Evolutionary conservation across 35 echinoderm and acorn worm species (phyloP).

Genomic region (Diadema setosum): DNA sequence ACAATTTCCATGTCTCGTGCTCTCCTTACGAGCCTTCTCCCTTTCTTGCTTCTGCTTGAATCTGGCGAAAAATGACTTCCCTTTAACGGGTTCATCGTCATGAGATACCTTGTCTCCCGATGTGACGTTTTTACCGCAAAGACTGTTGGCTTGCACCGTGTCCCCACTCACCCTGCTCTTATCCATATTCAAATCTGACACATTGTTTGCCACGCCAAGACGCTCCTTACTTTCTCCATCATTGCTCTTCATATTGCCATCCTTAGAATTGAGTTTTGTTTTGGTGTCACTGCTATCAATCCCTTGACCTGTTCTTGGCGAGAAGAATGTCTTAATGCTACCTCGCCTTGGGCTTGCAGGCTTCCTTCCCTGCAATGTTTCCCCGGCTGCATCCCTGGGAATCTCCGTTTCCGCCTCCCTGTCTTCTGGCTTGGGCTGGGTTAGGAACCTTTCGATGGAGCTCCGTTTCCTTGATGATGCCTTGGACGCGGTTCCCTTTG

Average conservation of each 20-base stretch:
- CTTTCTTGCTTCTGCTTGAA: neutral
- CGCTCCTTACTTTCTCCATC: too few species aligned
- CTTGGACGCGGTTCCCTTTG: neutral
- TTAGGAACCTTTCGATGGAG: neutral
- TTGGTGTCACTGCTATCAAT: neutral
- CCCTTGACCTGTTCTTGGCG: neutral
- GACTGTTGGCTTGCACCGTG: neutral
- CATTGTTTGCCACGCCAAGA: too few species aligned
- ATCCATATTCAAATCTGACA: too few species aligned
- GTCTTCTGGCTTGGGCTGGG: neutral
- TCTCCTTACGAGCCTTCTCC: too few species aligned
- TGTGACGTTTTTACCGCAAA: neutral
- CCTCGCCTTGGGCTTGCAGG: neutral
- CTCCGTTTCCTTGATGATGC: neutral
- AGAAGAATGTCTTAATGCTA: neutral
- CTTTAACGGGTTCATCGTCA: neutral
- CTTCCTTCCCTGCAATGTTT: neutral
- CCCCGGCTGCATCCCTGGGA: neutral
- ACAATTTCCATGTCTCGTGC: too few species aligned
- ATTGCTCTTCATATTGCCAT: too few species aligned
- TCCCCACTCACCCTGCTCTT: too few species aligned
- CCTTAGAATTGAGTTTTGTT: too few species aligned
- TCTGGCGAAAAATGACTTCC: conserved; percentile 13
- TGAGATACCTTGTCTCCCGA: neutral
- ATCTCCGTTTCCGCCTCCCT: neutral